Evolutionary conservation across 2,797 vertebrate species (phyloP).

Genomic region (Netta rufina): DNA sequence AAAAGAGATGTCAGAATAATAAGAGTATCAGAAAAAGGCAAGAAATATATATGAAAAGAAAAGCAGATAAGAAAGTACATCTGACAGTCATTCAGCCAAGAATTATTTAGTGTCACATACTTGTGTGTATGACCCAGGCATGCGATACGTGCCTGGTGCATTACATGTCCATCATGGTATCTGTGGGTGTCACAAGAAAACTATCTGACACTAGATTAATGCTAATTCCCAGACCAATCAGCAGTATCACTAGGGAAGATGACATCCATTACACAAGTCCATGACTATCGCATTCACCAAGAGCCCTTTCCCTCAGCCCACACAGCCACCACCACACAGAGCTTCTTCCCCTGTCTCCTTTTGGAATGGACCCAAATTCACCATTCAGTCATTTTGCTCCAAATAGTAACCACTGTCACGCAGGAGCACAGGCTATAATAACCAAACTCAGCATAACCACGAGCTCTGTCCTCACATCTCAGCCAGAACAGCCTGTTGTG

Average conservation of each 20-base stretch:
- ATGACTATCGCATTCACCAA: neutral
- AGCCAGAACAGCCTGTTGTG: slow-evolving; percentile 82
- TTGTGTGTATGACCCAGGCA: neutral
- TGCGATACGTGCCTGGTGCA: neutral
- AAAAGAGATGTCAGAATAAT: neutral
- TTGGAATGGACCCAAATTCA: slow-evolving; percentile 79
- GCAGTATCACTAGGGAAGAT: neutral
- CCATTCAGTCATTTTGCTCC: slow-evolving; percentile 84
- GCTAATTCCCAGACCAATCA: neutral
- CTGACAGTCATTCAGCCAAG: neutral
- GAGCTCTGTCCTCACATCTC: slow-evolving; percentile 83
- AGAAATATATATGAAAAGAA: neutral
- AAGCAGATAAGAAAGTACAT: neutral
- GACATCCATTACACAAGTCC: no score
- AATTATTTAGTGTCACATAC: neutral
- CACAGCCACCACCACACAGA: neutral
- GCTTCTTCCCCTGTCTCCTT: slow-evolving; percentile 70
- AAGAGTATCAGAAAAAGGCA: neutral
- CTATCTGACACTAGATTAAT: neutral
- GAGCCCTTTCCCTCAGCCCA: neutral
- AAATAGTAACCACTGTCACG: slow-evolving; percentile 85
- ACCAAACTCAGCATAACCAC: slow-evolving; percentile 80
- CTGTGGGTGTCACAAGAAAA: neutral
- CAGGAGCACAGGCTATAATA: slow-evolving; percentile 81
- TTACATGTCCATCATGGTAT: fast-evolving